These are phyloP conservation scores for Siphlonurus alternatus DNA, from an alignment of 2,888 invertebrate species.

Conservation along the genomic window DNA sequence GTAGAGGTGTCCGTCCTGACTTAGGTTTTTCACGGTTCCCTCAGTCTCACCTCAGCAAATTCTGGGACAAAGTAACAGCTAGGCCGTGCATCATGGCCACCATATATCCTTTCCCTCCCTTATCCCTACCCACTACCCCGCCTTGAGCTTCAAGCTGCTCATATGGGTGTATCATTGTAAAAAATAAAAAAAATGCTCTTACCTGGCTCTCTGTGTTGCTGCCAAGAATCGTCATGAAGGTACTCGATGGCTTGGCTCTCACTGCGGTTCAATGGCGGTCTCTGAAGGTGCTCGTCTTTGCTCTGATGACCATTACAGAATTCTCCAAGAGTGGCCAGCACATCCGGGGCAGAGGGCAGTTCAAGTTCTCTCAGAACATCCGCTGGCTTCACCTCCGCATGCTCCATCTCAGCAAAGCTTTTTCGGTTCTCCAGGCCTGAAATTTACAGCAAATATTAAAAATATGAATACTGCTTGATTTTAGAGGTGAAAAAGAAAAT, in stretches of 20 bases:
- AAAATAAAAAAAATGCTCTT: background rate
- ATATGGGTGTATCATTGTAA: background rate
- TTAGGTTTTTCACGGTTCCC: too few species aligned
- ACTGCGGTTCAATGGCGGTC: slow-evolving; percentile 12
- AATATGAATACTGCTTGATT: background rate
- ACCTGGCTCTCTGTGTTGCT: background rate
- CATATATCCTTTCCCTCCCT: too few species aligned
- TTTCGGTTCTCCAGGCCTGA: slow-evolving; percentile 21
- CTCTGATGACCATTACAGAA: slow-evolving; percentile 15
- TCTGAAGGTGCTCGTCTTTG: slow-evolving; percentile 5
- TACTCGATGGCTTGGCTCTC: slow-evolving; percentile 13
- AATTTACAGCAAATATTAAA: background rate
- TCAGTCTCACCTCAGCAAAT: too few species aligned
- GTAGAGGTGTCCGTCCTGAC: too few species aligned
- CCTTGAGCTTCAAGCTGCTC: too few species aligned
- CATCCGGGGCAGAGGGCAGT: slow-evolving; percentile 5
- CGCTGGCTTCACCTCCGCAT: slow-evolving; percentile 20
- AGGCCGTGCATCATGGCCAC: too few species aligned
- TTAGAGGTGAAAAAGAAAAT: background rate
- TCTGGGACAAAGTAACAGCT: too few species aligned
- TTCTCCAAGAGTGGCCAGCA: too few species aligned
- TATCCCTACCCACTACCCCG: too few species aligned
- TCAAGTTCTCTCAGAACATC: slow-evolving; percentile 14
- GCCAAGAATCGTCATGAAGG: slow-evolving; percentile 1
- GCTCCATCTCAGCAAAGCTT: slow-evolving; percentile 23